A percentile compares a stretch with the other conserved stretches of the same genome.
phyloP scores from a whole-genome alignment of 1,140 invertebrate genomes.

The Trachymyrmex septentrionalis region DNA sequence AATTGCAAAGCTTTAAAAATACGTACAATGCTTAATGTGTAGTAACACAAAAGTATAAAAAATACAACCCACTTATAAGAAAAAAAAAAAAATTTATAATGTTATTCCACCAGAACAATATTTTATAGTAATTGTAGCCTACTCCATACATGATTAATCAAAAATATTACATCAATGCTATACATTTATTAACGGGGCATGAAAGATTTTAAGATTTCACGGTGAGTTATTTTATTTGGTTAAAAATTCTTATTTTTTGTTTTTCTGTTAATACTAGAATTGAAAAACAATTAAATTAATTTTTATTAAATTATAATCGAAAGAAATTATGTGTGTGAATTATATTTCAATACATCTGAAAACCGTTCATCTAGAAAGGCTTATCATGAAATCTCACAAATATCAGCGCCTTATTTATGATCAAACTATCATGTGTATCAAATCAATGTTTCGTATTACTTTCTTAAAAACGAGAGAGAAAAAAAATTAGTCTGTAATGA shows the following conservation, averaged over 20 bases:
- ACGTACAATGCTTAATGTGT: constrained; percentile 35
- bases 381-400: constrained; percentile 7
- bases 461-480: constrained; percentile 22
- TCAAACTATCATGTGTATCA: constrained; percentile 1
- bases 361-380: background rate
- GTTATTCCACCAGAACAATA: background rate
- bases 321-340: background rate
- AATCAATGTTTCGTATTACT: constrained; percentile 26
- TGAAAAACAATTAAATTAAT: background rate
- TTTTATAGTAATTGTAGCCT: constrained; percentile 25
- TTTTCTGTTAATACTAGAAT: background rate
- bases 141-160: constrained; percentile 23
- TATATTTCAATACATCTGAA: background rate
- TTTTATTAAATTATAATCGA: constrained; percentile 3
- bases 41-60: constrained; percentile 19
- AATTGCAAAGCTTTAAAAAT: constrained; percentile 18
- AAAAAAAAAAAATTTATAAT: constrained; percentile 1
- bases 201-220: background rate
- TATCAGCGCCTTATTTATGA: constrained; percentile 26
- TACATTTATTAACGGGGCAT: constrained; percentile 40
- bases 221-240: background rate
- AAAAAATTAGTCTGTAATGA: constrained; percentile 21
- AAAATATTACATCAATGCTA: constrained; percentile 5
- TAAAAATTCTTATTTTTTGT: background rate
- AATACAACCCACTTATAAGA: background rate